These are phyloP conservation scores for Zalophus californianus DNA, from an alignment of 2,797 vertebrate species.

Conservation along the genomic window DNA sequence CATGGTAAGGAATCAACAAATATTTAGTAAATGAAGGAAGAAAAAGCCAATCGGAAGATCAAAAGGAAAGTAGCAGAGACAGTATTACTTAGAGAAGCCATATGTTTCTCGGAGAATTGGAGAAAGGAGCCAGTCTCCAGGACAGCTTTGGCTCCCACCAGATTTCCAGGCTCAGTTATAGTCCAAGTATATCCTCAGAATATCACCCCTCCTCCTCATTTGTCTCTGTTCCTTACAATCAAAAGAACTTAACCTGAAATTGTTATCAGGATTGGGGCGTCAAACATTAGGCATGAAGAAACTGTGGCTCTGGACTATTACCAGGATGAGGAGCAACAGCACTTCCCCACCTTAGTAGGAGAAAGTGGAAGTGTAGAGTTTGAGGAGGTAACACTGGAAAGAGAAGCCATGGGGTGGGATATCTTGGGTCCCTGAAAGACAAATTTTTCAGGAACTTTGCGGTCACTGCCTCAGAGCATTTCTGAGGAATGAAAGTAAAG, in stretches of 20 bases:
- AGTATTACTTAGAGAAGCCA: not conserved
- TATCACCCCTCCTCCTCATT: not conserved
- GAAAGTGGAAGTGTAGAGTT: not conserved
- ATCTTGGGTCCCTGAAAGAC: not conserved
- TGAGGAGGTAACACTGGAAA: not conserved
- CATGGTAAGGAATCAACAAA: not conserved
- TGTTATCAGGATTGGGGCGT: not conserved
- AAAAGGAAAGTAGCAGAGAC: not conserved
- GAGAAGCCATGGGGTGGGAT: not conserved
- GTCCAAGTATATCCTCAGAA: not conserved
- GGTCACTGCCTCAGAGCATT: not conserved
- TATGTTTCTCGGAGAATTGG: not conserved
- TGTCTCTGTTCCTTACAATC: not conserved
- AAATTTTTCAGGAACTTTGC: slow-evolving; percentile 10
- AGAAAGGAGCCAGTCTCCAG: not conserved
- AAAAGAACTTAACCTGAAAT: not conserved
- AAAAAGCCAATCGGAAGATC: not conserved
- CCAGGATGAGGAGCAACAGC: not conserved
- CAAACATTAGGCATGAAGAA: not conserved
- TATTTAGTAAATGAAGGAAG: slow-evolving; percentile 3
- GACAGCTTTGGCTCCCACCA: not conserved
- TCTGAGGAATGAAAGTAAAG: slow-evolving; percentile 26
- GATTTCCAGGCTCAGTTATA: not conserved
- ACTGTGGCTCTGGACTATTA: not conserved
- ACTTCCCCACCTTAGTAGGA: not conserved